Evolutionary conservation across 2,888 invertebrate genomes (phyloP).

Genomic region (Synergus itoensis): DNA sequence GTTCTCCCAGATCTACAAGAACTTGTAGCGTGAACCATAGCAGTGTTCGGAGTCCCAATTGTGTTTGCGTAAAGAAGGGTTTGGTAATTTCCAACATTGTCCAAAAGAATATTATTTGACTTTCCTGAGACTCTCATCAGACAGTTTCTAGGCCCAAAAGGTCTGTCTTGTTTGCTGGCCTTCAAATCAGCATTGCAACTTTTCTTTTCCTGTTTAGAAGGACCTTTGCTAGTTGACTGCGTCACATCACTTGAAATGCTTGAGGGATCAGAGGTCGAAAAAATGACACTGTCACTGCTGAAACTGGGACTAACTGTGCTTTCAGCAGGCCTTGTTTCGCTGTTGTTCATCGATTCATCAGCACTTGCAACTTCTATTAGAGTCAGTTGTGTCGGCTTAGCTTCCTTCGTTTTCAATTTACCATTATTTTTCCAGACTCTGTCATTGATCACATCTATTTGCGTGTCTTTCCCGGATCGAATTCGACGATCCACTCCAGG

Average conservation of each 20-base stretch:
- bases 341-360: slow-evolving; percentile 61
- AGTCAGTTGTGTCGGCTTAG: slow-evolving; percentile 61
- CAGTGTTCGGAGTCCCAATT: slow-evolving; percentile 66
- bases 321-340: slow-evolving; percentile 60
- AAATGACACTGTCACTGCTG: slow-evolving; percentile 73
- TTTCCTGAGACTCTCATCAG: slow-evolving; percentile 88
- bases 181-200: slow-evolving; percentile 52
- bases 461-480: slow-evolving; percentile 56
- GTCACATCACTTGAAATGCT: slow-evolving; percentile 73
- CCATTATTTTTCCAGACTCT: slow-evolving; percentile 70
- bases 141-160: slow-evolving; percentile 85
- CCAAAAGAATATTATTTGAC: slow-evolving; percentile 88
- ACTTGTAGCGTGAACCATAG: slow-evolving; percentile 71
- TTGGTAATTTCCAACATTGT: slow-evolving; percentile 87
- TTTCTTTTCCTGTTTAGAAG: slow-evolving; percentile 49
- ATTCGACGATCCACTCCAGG: slow-evolving; percentile 49
- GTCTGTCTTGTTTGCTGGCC: slow-evolving; percentile 58
- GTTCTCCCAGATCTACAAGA: slow-evolving; percentile 63
- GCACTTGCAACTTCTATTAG: slow-evolving; percentile 71
- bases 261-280: slow-evolving; percentile 75
- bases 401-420: slow-evolving; percentile 41
- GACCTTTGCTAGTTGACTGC: slow-evolving; percentile 53
- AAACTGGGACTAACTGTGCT: slow-evolving; percentile 72
- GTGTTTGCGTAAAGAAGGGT: slow-evolving; percentile 85
- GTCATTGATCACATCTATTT: slow-evolving; percentile 74